phyloP scores from a whole-genome alignment of 2,113 vertebrate species.

The Neodontobutis hainanensis region DNA sequence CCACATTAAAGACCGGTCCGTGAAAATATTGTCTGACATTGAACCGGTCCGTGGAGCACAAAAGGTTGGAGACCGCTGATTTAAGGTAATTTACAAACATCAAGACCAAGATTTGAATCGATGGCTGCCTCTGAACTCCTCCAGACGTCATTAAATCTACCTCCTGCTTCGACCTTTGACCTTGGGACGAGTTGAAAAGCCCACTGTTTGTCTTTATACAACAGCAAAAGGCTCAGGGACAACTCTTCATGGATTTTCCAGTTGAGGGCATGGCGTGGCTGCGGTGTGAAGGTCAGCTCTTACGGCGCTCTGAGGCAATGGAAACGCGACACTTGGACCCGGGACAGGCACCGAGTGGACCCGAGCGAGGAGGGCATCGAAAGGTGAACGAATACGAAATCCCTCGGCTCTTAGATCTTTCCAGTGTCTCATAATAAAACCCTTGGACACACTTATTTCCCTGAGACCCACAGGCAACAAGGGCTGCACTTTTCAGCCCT shows the following conservation, averaged over 20 bases:
- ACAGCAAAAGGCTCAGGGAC: constrained; percentile 14
- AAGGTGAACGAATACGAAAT: constrained; percentile 8
- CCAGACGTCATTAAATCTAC: neutral
- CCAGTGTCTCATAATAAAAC: neutral
- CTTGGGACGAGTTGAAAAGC: neutral
- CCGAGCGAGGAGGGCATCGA: constrained; percentile 24
- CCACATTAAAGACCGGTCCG: no score
- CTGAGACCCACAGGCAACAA: neutral
- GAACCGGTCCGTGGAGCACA: no score
- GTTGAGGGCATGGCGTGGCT: constrained; percentile 61
- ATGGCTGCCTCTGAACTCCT: neutral
- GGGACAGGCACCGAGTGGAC: constrained; percentile 26
- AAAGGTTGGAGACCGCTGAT: no score
- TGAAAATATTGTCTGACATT: no score
- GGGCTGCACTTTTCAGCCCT: neutral
- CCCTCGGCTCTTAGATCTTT: neutral
- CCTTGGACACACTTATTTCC: neutral
- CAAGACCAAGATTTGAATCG: neutral
- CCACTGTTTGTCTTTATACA: constrained; percentile 5
- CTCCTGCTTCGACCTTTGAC: neutral
- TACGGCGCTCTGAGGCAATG: constrained; percentile 62
- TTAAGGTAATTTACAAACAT: neutral
- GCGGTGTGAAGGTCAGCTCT: constrained; percentile 56
- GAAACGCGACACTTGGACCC: constrained; percentile 43
- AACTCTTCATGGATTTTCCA: constrained; percentile 61